These are phyloP conservation scores for Sebastiscus albofasciatus DNA, from an alignment of 2,797 vertebrate genomes.

Conservation along the genomic window DNA sequence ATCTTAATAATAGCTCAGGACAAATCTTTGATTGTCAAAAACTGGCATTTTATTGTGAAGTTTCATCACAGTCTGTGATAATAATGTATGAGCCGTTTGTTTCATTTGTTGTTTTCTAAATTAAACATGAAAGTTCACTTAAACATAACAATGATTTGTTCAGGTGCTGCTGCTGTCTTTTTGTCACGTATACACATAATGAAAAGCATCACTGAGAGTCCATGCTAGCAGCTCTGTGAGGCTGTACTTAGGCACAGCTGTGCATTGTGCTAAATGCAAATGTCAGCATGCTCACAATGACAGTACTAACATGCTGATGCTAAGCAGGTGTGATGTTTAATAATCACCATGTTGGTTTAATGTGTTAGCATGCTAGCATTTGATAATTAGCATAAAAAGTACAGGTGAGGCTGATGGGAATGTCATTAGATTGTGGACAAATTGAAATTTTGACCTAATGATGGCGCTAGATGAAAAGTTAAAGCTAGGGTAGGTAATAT, in stretches of 20 bases:
- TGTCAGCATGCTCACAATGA: not conserved
- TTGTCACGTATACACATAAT: not conserved
- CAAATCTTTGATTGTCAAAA: constrained; percentile 3
- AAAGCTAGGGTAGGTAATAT: no score
- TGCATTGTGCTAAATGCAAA: not conserved
- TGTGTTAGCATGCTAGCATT: not conserved
- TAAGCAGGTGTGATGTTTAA: not conserved
- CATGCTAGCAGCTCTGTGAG: not conserved
- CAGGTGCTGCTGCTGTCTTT: not conserved
- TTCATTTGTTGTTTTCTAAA: constrained; percentile 5
- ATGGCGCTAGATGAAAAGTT: no score
- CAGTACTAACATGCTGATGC: not conserved
- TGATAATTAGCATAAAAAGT: not conserved
- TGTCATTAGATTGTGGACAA: not conserved
- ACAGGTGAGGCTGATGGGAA: not conserved
- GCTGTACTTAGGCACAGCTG: not conserved
- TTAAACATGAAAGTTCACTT: not conserved
- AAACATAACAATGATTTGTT: not conserved
- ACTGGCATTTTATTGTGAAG: not conserved
- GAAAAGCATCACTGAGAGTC: not conserved
- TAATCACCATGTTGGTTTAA: not conserved
- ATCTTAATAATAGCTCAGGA: not conserved
- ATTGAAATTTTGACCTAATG: no score
- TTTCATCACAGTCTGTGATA: not conserved
- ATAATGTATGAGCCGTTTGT: not conserved